phyloP scores from a whole-genome alignment of 92 coral and sea anemone genomes.

The Blastomussa wellsi region DNA sequence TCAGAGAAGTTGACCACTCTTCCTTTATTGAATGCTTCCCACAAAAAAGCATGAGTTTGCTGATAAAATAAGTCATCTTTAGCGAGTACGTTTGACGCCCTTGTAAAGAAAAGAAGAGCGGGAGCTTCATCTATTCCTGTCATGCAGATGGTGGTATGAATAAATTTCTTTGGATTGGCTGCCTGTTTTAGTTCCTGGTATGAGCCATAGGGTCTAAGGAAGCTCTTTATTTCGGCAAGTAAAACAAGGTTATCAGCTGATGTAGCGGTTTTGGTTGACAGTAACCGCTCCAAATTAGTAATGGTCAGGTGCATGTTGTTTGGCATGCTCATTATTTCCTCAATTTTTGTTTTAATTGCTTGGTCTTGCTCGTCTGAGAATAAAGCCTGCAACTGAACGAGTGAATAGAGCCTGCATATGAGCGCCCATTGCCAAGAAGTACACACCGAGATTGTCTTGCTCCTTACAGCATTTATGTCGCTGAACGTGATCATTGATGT shows the following conservation, averaged over 20 bases:
- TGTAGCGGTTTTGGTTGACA: conserved; percentile 22
- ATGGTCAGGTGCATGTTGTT: conserved; percentile 27
- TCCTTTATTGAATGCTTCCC: conserved; percentile 53
- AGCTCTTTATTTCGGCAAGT: conserved; percentile 35
- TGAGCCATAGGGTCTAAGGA: conserved; percentile 36
- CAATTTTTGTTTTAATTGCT: background rate
- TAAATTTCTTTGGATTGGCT: conserved; percentile 20
- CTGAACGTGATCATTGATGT: conserved; percentile 34
- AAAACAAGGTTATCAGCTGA: conserved; percentile 9
- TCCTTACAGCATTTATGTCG: conserved; percentile 31
- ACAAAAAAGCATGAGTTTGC: conserved; percentile 46
- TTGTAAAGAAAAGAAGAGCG: conserved; percentile 54
- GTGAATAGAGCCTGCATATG: conserved; percentile 10
- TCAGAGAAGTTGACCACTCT: conserved; percentile 38
- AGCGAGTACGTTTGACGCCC: conserved; percentile 21
- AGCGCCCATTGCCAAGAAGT: conserved; percentile 26
- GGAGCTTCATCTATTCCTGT: conserved; percentile 47
- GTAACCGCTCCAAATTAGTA: conserved; percentile 13
- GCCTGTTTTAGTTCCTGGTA: conserved; percentile 28
- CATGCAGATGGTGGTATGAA: conserved; percentile 38
- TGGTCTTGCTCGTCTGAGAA: background rate
- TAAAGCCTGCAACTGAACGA: background rate
- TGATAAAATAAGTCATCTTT: conserved; percentile 52
- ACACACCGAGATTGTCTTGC: conserved; percentile 23
- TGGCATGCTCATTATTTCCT: conserved; percentile 10